Conservation (phyloP, 2,797 vertebrate genomes). For the Poeciliopsis turneri region DNA sequence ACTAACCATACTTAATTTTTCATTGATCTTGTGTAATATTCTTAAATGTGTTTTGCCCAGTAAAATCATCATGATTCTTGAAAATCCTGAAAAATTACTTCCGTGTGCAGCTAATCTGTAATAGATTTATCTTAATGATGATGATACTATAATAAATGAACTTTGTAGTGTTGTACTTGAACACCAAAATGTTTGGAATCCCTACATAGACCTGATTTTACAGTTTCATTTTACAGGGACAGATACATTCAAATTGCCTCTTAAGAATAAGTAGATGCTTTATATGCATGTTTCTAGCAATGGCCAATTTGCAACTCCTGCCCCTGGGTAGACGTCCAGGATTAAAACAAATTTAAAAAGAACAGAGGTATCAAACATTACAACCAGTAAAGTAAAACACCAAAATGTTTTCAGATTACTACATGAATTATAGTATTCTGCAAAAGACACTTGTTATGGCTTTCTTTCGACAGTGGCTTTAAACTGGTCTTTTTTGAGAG, state of each 20-base stretch:
- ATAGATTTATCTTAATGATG: too few species aligned
- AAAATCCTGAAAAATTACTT: neutral
- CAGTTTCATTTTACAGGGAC: too few species aligned
- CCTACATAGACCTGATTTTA: too few species aligned
- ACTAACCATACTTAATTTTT: neutral
- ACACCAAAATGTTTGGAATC: neutral
- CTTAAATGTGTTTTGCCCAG: neutral
- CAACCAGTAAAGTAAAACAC: too few species aligned
- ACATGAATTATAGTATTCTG: neutral
- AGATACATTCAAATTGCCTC: too few species aligned
- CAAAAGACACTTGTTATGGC: neutral
- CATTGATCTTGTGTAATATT: neutral
- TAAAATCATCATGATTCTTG: neutral
- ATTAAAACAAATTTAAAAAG: too few species aligned
- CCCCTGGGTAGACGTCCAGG: too few species aligned
- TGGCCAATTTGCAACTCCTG: too few species aligned
- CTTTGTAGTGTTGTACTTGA: neutral
- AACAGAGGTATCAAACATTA: too few species aligned
- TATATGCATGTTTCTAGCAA: too few species aligned
- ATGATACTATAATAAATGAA: too few species aligned
- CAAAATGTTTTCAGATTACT: neutral
- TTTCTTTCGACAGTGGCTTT: neutral
- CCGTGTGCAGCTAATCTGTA: neutral
- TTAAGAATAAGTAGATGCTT: too few species aligned
- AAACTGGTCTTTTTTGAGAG: neutral